A percentile compares a stretch with the other conserved stretches of the same genome.
These are phyloP conservation scores for Patella pellucida DNA, from an alignment of 2,888 invertebrate genomes.

Conservation along the genomic window DNA sequence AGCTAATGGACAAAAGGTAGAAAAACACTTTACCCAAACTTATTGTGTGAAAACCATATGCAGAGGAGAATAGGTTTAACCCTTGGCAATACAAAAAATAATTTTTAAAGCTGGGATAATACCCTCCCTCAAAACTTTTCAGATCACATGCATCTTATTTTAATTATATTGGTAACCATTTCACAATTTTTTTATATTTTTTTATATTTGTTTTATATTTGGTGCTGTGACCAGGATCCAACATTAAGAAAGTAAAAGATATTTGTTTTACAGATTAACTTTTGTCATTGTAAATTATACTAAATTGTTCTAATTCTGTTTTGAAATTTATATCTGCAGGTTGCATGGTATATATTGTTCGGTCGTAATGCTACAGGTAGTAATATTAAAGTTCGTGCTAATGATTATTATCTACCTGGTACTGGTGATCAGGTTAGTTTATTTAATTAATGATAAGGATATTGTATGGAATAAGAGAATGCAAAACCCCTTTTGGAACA, in stretches of 20 bases:
- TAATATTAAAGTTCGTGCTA: slow-evolving; percentile 68
- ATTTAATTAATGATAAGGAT: background rate
- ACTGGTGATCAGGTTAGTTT: slow-evolving; percentile 64
- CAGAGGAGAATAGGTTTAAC: too few species aligned
- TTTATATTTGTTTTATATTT: background rate
- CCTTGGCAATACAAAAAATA: too few species aligned
- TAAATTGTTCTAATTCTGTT: background rate
- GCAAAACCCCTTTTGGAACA: too few species aligned
- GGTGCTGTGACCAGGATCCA: background rate
- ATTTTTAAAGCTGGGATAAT: too few species aligned
- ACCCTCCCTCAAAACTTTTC: too few species aligned
- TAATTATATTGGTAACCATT: too few species aligned
- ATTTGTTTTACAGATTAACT: background rate
- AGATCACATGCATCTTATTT: too few species aligned
- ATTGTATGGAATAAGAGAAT: too few species aligned
- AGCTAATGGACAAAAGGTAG: slow-evolving; percentile 59
- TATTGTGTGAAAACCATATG: too few species aligned
- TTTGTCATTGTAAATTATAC: background rate
- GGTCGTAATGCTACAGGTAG: slow-evolving; percentile 61
- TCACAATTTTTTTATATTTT: too few species aligned
- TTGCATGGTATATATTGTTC: slow-evolving; percentile 70
- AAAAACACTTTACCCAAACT: background rate
- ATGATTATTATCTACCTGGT: slow-evolving; percentile 66
- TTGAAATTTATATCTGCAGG: slow-evolving; percentile 43
- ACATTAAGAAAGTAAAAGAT: background rate